Base-by-base conservation (phyloP, 2,113 vertebrate genomes). In the Odocoileus hemionus region DNA sequence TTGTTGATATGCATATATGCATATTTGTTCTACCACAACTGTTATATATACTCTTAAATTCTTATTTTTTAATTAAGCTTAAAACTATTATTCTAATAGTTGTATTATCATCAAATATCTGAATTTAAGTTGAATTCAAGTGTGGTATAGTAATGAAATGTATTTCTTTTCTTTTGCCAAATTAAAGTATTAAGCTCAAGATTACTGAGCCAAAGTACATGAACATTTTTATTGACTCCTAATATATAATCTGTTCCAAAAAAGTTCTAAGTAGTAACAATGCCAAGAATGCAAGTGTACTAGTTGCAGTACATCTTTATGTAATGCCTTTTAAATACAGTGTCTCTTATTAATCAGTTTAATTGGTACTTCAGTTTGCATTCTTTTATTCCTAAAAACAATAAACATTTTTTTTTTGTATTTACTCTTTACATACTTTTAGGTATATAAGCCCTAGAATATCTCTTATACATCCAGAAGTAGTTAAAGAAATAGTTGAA, bases 351-450 rank as follows among this genome's bases (percentile, higher is more conserved):
- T 79, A 87, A 64, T 78, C 21, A 50, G 4, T 67, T 70, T 80
- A 92, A 80, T 23, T 67, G 50, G 33, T 57, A 55, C 30, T 85
- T 95, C 33, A 39, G 13, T 92, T 70, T 58, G 60, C 25, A 78
- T 89, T 89, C 52, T 80, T 93, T 86, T 91, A 86, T 90, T 80
- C 64, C 92, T 94, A 52, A 91, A 91, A 91, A 57, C 21, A 84
- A 8, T 36, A 78, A 86, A 78, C 25, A 16, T 19, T 79, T 89
- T 93, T 93, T 93, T 93, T 28, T 6, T 30, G 5, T 50, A n/a
- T 86, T 85, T 94, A 67, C 45, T 61, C 85, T 85, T 61, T 94
- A 74, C 36, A 43, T 74, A 74, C 70, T 74, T 5, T 74, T 74
- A 74, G 21, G 36, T 74, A 14, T 74, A 74, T 43, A 74, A 74